phyloP scores from a whole-genome alignment of 2,113 vertebrate genomes.

The Gobio gobio region DNA sequence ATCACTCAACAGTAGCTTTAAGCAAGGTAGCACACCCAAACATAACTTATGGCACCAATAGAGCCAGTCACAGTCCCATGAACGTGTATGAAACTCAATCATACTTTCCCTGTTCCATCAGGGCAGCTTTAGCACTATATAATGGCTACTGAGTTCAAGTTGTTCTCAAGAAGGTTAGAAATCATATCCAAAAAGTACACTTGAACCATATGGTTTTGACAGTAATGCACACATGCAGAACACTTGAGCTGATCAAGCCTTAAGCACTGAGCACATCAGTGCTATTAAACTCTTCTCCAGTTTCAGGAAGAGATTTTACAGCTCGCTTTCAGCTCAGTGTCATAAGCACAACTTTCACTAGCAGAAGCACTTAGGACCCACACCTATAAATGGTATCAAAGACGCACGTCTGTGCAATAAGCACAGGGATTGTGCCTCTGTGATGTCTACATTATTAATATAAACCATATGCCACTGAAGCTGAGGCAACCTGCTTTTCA shows the following conservation, averaged over 20 bases:
- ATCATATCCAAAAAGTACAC: not conserved
- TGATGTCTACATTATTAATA: slow-evolving; percentile 55
- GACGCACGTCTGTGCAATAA: slow-evolving; percentile 27
- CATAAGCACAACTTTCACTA: slow-evolving; percentile 38
- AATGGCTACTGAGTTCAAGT: not conserved
- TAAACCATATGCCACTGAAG: slow-evolving; percentile 46
- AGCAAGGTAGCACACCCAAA: not conserved
- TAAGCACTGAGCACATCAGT: slow-evolving; percentile 44
- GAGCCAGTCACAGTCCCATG: not conserved
- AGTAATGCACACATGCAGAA: slow-evolving; percentile 25
- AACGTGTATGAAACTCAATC: not conserved
- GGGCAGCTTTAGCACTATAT: not conserved
- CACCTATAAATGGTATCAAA: slow-evolving; percentile 40
- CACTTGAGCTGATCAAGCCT: slow-evolving; percentile 39
- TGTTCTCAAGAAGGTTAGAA: slow-evolving; percentile 11
- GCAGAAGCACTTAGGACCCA: slow-evolving; percentile 27
- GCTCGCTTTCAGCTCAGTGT: slow-evolving; percentile 38
- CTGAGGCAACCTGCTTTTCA: slow-evolving; percentile 30
- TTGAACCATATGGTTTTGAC: slow-evolving; percentile 17
- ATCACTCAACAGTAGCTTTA: not conserved
- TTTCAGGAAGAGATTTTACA: slow-evolving; percentile 43
- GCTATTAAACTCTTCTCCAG: slow-evolving; percentile 42
- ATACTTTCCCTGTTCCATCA: not conserved
- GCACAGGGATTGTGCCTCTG: slow-evolving; percentile 35
- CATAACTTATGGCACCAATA: not conserved